Evolutionary conservation across 1,140 invertebrate species (phyloP).

Genomic region (Brachionus rubens): DNA sequence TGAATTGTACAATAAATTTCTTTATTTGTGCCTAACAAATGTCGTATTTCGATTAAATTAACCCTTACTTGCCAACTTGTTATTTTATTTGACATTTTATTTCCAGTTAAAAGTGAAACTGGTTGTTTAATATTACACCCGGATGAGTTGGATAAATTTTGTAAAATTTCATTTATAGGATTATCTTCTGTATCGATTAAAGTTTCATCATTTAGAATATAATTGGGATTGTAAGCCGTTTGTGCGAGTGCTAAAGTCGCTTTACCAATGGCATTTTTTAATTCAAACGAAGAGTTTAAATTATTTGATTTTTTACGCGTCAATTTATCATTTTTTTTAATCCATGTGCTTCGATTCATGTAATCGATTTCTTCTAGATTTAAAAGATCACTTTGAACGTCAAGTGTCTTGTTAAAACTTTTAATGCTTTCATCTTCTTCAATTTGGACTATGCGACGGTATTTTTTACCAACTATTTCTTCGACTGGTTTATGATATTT

Average conservation of each 20-base stretch:
- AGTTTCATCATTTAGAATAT: slow-evolving; percentile 25
- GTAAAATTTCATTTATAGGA: neutral
- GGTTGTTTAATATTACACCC: neutral
- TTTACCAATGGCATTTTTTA: slow-evolving; percentile 28
- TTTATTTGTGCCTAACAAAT: slow-evolving; percentile 35
- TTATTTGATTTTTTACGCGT: neutral
- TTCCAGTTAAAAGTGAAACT: neutral
- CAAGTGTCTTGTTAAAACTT: neutral
- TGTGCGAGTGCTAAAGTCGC: slow-evolving; percentile 34
- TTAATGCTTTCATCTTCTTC: neutral
- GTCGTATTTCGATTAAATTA: slow-evolving; percentile 22
- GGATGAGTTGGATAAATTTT: neutral
- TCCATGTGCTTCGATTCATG: neutral
- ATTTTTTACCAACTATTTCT: neutral
- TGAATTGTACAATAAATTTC: slow-evolving; percentile 3
- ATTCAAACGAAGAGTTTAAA: neutral
- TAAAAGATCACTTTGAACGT: slow-evolving; percentile 3
- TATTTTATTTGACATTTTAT: neutral
- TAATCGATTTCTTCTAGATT: slow-evolving; percentile 10
- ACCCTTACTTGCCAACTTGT: slow-evolving; percentile 37
- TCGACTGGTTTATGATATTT: neutral
- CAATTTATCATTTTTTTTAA: neutral
- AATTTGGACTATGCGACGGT: neutral
- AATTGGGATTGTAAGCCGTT: slow-evolving; percentile 35
- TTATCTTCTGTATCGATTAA: neutral